phyloP scores from a whole-genome alignment of 2,888 invertebrate genomes.

The Scaptomyza flava region DNA sequence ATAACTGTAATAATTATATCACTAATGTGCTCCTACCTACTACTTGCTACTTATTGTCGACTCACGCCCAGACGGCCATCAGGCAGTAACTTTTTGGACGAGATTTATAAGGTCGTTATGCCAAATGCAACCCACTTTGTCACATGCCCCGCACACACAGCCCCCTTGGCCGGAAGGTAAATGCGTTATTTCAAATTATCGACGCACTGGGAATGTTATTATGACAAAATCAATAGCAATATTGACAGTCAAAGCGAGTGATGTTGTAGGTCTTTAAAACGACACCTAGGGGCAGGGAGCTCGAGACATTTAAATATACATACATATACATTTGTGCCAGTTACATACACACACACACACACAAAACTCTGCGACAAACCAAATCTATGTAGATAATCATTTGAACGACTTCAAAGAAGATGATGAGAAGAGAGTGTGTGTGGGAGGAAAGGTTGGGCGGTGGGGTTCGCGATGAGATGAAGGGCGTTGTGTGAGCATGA shows the following conservation, averaged over 20 bases:
- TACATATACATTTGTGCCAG: slow-evolving; percentile 31
- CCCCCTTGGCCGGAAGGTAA: slow-evolving; percentile 64
- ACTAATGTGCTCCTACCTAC: slow-evolving; percentile 64
- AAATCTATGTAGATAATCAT: slow-evolving; percentile 44
- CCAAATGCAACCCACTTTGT: slow-evolving; percentile 12
- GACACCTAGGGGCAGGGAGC: slow-evolving; percentile 34
- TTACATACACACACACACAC: slow-evolving; percentile 59
- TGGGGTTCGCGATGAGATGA: slow-evolving; percentile 9
- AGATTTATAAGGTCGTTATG: slow-evolving; percentile 26
- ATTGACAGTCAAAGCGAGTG: slow-evolving; percentile 55
- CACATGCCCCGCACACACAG: background rate
- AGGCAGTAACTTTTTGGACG: slow-evolving; percentile 13
- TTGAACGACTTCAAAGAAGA: slow-evolving; percentile 70
- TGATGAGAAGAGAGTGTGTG: slow-evolving; percentile 25
- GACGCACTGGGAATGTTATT: slow-evolving; percentile 74
- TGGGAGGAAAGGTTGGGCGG: background rate
- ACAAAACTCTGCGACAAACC: slow-evolving; percentile 15
- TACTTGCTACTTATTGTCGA: slow-evolving; percentile 54
- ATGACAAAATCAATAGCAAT: slow-evolving; percentile 74
- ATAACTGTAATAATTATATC: slow-evolving; percentile 65
- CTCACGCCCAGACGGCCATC: slow-evolving; percentile 31
- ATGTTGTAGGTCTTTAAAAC: slow-evolving; percentile 40
- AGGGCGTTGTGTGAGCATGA: slow-evolving; percentile 70
- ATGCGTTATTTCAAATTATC: slow-evolving; percentile 73
- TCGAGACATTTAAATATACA: slow-evolving; percentile 59